Conservation (phyloP, 2,113 vertebrate species). For the Rostratula benghalensis region DNA sequence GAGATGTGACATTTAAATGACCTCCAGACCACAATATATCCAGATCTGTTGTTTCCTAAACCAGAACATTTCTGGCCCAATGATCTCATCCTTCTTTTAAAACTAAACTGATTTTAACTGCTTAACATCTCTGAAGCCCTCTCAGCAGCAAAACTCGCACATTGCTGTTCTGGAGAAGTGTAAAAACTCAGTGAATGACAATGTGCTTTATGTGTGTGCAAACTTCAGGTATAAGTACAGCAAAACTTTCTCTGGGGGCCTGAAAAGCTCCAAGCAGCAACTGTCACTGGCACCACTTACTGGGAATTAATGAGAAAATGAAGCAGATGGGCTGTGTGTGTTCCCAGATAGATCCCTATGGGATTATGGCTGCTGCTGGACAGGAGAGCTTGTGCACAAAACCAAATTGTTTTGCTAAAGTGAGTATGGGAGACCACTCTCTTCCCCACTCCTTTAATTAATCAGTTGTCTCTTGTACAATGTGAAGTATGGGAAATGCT, state of each 20-base stretch:
- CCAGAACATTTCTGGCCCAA: neutral
- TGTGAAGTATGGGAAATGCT: neutral
- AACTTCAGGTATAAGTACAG: neutral
- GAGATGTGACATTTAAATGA: neutral
- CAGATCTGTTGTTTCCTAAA: neutral
- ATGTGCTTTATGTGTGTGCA: neutral
- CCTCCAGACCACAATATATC: neutral
- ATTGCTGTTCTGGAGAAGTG: neutral
- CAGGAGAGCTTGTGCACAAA: neutral
- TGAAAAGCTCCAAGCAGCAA: neutral
- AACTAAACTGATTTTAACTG: neutral
- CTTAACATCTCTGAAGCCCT: neutral
- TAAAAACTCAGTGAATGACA: neutral
- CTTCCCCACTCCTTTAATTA: neutral
- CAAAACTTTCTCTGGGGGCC: neutral
- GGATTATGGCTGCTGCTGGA: neutral
- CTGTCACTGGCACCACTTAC: neutral
- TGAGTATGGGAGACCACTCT: neutral
- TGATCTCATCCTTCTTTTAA: neutral
- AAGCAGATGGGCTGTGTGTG: neutral
- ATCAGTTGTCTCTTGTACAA: neutral
- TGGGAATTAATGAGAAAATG: slow-evolving; percentile 15
- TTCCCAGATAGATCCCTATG: neutral
- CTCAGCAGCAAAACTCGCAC: neutral
- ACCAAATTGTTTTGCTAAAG: neutral